Percentiles rank a stretch among this genome's conserved stretches.
These are phyloP conservation scores for Urocyon cinereoargenteus DNA, from an alignment of 2,797 vertebrate genomes.

Conservation along the genomic window DNA sequence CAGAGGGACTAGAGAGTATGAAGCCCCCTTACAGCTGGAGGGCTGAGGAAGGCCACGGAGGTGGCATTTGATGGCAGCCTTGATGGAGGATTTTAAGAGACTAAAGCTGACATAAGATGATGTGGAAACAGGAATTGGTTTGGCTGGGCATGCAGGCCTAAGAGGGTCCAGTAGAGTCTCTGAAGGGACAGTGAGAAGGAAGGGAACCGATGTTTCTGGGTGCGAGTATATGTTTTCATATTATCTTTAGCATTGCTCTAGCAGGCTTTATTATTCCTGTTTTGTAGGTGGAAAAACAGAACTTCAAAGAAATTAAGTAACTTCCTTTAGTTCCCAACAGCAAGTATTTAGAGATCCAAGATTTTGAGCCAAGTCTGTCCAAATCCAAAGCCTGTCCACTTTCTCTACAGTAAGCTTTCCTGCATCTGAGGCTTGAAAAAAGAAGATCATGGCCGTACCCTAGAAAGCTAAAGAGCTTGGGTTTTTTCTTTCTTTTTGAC, in stretches of 20 bases:
- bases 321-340: neutral
- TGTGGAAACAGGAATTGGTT: neutral
- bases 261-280: neutral
- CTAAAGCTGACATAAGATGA: neutral
- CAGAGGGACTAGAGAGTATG: neutral
- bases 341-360: neutral
- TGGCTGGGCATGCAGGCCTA: neutral
- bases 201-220: neutral
- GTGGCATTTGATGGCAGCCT: neutral
- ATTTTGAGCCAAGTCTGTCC: neutral
- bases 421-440: neutral
- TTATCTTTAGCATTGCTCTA: neutral
- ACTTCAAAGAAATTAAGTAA: neutral
- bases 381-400: neutral
- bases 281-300: slow-evolving; percentile 5
- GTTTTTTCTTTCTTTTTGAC: neutral
- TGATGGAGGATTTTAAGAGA: slow-evolving; percentile 16
- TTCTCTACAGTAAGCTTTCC: slow-evolving; percentile 1
- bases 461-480: slow-evolving; percentile 16
- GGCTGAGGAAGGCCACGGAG: neutral
- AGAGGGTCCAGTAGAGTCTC: neutral
- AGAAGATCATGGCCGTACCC: neutral
- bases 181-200: slow-evolving; percentile 18
- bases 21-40: neutral
- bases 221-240: neutral